Base-by-base conservation (phyloP, 2,888 invertebrate species). In the Cosmia pyralina region DNA sequence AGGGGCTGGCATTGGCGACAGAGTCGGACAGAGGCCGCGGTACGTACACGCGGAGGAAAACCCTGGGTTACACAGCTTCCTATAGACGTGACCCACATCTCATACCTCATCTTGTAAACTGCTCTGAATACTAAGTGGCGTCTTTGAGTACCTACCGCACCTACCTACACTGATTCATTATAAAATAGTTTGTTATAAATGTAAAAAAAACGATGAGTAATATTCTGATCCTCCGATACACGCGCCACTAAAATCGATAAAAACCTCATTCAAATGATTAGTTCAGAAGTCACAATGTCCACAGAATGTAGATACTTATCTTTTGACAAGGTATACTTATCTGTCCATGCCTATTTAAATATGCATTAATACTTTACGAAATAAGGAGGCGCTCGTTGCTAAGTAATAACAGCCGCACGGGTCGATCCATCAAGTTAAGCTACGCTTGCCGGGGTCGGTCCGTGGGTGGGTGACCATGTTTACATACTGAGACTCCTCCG, bases 1-100 rank as follows among this genome's bases (percentile, higher is more conserved):
- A 83, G 69, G 84, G 69, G 76, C 60, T 72, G 82, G 60, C 84
- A 85, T 84, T 82, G 86, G 52, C 17, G 38, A 41, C 73, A 15
- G 76, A 85, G 83, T 81, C 68, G 13, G 38, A 41, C 73, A 15
- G 76, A 85, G 83, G 83, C 68, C 79, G 66, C 8, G 62, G 58
- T 41, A 28, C 79, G 19, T 17, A 79, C 67, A 7, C 28, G 64
- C 73, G 67, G 74, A 90, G 91, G 90, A 90, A 91, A 91, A 91
- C 90, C 90, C 90, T 85, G 86, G 83, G 74, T 82, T 85, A 86
- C 89, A 88, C 84, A 85, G 87, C 88, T 92, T 91, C 91, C 91
- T 89, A 86, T 72, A 82, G 84, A 89, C 90, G 92, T 90, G 92
- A 90, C 87, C 87, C 82, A 89, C 89, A 88, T 90, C 67, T 58